A percentile compares a stretch with the other conserved stretches of the same genome.
phyloP scores from a whole-genome alignment of 2,888 invertebrate species.

The Cataglyphis rosenhaueri region DNA sequence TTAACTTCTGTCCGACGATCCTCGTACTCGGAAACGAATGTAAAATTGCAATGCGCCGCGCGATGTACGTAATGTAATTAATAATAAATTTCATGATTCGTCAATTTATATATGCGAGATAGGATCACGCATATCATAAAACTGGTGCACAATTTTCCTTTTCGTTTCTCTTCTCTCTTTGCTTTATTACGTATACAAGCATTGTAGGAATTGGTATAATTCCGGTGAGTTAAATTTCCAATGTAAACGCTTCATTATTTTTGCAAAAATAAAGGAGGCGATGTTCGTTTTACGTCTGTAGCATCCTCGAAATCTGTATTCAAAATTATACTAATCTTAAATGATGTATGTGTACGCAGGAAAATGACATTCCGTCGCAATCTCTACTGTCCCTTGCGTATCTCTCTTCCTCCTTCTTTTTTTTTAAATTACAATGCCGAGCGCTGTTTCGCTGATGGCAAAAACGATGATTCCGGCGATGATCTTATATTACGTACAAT shows the following conservation, averaged over 20 bases:
- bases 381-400: neutral
- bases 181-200: neutral
- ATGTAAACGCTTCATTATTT: neutral
- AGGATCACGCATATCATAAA: slow-evolving; percentile 5
- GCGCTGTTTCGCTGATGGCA: slow-evolving; percentile 41
- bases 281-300: neutral
- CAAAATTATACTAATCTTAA: slow-evolving; percentile 7
- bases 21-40: slow-evolving; percentile 34
- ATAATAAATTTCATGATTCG: neutral
- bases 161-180: neutral
- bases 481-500: slow-evolving; percentile 54
- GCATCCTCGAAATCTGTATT: neutral
- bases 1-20: slow-evolving; percentile 34
- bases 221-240: neutral
- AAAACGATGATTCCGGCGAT: slow-evolving; percentile 43
- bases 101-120: neutral
- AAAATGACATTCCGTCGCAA: slow-evolving; percentile 36
- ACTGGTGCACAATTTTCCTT: slow-evolving; percentile 14
- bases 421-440: slow-evolving; percentile 18
- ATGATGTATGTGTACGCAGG: slow-evolving; percentile 1
- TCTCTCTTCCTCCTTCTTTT: slow-evolving; percentile 37
- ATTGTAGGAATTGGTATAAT: slow-evolving; percentile 10
- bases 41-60: neutral
- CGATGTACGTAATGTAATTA: slow-evolving; percentile 19
- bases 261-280: neutral